These are phyloP conservation scores for Tauraco erythrolophus DNA, from an alignment of 2,113 vertebrate genomes.

Conservation along the genomic window DNA sequence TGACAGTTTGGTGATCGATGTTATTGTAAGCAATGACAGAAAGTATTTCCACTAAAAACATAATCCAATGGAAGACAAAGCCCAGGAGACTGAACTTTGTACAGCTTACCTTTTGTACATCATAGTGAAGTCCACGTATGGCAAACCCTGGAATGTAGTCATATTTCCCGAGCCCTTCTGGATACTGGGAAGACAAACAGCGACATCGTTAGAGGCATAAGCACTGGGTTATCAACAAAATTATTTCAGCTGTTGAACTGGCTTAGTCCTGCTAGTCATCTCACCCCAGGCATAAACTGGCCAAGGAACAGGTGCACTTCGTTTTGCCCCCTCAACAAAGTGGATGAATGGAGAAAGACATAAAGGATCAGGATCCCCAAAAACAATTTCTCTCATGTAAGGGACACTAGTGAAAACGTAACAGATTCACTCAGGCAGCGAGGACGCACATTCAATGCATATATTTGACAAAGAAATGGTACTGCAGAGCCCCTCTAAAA, in stretches of 20 bases:
- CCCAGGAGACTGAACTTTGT: background rate
- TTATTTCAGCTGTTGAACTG: background rate
- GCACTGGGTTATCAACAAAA: background rate
- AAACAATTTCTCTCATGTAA: background rate
- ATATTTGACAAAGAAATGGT: background rate
- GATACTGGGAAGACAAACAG: slow-evolving; percentile 73
- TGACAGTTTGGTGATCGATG: background rate
- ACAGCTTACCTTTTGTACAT: slow-evolving; percentile 81
- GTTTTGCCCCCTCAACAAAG: background rate
- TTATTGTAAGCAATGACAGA: background rate
- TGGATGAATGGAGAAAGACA: background rate
- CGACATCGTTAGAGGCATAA: background rate
- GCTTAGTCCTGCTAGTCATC: background rate
- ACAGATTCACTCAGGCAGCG: background rate
- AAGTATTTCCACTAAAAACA: background rate
- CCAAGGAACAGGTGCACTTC: background rate
- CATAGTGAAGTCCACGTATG: slow-evolving; percentile 84
- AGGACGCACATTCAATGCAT: background rate
- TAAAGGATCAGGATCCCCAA: background rate
- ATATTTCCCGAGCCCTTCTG: slow-evolving; percentile 80
- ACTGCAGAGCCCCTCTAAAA: background rate
- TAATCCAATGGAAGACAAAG: background rate
- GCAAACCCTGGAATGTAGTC: slow-evolving; percentile 84
- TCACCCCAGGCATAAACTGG: background rate
- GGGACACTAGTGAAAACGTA: background rate